phyloP scores from a whole-genome alignment of 2,888 invertebrate species.

The Hypena proboscidalis region DNA sequence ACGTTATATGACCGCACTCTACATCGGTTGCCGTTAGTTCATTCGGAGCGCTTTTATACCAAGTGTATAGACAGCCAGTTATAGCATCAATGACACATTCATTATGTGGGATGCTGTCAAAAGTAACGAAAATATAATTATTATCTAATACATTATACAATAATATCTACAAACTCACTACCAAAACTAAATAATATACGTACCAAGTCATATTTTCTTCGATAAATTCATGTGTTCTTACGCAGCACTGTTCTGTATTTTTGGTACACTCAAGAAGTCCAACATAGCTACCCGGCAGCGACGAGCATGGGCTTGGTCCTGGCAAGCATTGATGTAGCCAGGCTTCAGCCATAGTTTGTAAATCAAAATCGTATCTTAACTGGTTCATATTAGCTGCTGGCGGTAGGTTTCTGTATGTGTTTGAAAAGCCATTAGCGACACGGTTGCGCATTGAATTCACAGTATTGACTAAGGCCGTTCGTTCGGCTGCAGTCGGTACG shows the following conservation, averaged over 20 bases:
- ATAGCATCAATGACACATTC: slow-evolving; percentile 70
- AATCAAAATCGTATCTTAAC: slow-evolving; percentile 70
- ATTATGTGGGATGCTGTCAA: slow-evolving; percentile 61
- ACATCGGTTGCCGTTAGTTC: slow-evolving; percentile 60
- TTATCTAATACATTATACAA: too few species aligned
- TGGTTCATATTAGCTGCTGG: slow-evolving; percentile 75
- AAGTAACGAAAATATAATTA: too few species aligned
- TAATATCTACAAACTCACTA: too few species aligned
- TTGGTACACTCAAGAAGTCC: slow-evolving; percentile 75
- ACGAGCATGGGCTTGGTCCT: slow-evolving; percentile 71
- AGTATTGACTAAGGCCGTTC: slow-evolving; percentile 64
- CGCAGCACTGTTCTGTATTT: slow-evolving; percentile 63
- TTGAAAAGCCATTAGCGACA: slow-evolving; percentile 61
- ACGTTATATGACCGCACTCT: slow-evolving; percentile 64
- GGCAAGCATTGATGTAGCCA: slow-evolving; percentile 77
- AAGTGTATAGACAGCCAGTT: slow-evolving; percentile 71
- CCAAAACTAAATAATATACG: too few species aligned
- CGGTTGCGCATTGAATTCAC: slow-evolving; percentile 76
- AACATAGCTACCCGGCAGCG: slow-evolving; percentile 63
- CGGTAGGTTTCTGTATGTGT: slow-evolving; percentile 64
- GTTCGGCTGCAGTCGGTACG: slow-evolving; percentile 55
- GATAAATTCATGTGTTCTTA: slow-evolving; percentile 35
- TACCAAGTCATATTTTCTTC: too few species aligned
- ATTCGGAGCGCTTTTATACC: slow-evolving; percentile 67
- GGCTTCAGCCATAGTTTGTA: slow-evolving; percentile 66